phyloP scores from a whole-genome alignment of 2,113 vertebrate species.

The Scolopax mira region DNA sequence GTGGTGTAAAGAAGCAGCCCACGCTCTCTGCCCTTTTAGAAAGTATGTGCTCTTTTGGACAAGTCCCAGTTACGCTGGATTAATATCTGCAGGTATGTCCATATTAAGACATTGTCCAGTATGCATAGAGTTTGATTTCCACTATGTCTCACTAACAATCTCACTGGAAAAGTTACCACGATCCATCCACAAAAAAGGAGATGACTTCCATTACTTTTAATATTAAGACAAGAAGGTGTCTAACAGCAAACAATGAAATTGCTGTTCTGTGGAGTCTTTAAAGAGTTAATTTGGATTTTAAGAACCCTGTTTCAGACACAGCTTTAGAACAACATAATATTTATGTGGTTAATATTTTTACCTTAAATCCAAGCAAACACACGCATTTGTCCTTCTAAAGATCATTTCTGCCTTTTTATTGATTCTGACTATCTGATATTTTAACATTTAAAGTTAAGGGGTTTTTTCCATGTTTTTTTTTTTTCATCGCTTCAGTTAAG shows the following conservation, averaged over 20 bases:
- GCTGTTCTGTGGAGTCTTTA: background rate
- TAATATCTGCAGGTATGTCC: background rate
- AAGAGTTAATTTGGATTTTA: background rate
- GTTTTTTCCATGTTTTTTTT: background rate
- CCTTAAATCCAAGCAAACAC: background rate
- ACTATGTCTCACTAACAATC: background rate
- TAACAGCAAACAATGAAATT: background rate
- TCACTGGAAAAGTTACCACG: background rate
- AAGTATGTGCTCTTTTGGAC: background rate
- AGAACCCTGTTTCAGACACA: background rate
- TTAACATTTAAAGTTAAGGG: background rate
- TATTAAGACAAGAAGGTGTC: background rate
- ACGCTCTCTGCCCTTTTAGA: background rate
- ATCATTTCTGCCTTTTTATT: background rate
- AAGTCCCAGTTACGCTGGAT: background rate
- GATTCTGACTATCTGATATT: background rate
- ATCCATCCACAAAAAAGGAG: background rate
- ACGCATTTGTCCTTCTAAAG: background rate
- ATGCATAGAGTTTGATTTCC: background rate
- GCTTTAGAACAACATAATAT: background rate
- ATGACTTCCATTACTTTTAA: background rate
- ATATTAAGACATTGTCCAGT: background rate
- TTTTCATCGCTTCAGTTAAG: background rate
- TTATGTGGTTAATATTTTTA: background rate
- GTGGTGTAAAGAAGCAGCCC: background rate